Percentiles rank a stretch among this genome's conserved stretches.
Conservation (phyloP, 2,797 vertebrate species). For the Acanthurus leucopareius region DNA sequence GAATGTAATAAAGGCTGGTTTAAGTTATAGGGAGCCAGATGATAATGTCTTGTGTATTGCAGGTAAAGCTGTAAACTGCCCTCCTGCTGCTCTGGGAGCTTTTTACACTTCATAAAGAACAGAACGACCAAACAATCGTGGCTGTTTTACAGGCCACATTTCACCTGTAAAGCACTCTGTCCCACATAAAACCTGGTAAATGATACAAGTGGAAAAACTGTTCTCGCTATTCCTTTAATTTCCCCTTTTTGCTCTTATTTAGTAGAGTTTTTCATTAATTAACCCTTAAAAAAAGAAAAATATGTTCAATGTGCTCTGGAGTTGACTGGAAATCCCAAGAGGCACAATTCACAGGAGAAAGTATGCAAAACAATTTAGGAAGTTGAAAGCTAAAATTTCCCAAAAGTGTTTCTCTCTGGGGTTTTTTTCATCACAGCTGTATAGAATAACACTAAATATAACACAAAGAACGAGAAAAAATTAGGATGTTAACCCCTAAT, state of each 20-base stretch:
- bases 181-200: conserved; percentile 45
- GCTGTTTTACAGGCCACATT: conserved; percentile 36
- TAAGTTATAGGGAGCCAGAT: conserved; percentile 17
- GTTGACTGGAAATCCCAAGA: conserved; percentile 26
- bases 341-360: conserved; percentile 16
- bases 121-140: conserved; percentile 51
- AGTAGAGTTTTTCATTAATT: conserved; percentile 42
- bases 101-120: conserved; percentile 63
- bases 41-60: conserved; percentile 43
- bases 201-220: conserved; percentile 39
- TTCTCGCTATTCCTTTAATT: conserved; percentile 45
- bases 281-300: conserved; percentile 2
- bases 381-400: conserved; percentile 1
- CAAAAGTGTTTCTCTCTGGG: conserved; percentile 2
- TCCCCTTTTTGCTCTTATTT: conserved; percentile 20
- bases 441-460: conserved; percentile 7
- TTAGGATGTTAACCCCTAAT: background rate
- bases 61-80: conserved; percentile 54
- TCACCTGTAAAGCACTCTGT: conserved; percentile 36
- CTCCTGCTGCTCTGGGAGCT: conserved; percentile 49
- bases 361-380: conserved; percentile 19
- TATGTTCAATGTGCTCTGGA: conserved; percentile 10
- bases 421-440: conserved; percentile 13
- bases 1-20: conserved; percentile 13
- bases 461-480: background rate